Evolutionary conservation across 2,797 vertebrate species (phyloP).

Genomic region (Helarctos malayanus): DNA sequence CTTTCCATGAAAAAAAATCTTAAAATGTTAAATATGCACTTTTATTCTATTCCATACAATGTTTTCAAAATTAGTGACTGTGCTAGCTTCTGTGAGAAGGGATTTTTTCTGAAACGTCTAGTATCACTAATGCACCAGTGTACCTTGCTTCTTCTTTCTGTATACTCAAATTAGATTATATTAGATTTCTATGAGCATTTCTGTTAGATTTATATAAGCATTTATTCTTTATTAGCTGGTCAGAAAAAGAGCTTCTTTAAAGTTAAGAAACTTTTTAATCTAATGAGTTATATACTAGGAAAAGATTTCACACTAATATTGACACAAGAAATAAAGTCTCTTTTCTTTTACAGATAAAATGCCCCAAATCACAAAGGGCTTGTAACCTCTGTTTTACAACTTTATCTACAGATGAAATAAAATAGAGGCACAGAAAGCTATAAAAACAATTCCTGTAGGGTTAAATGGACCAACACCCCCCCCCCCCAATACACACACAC

Average conservation of each 20-base stretch:
- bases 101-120: not conserved
- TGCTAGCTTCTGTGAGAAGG: not conserved
- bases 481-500: not conserved
- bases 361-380: not conserved
- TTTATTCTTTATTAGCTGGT: not conserved
- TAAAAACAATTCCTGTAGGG: not conserved
- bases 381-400: not conserved
- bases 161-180: not conserved
- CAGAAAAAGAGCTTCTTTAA: not conserved
- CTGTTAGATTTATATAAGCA: not conserved
- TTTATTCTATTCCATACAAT: not conserved
- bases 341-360: conserved; percentile 3
- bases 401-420: not conserved
- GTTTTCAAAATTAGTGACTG: not conserved
- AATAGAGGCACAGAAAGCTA: not conserved
- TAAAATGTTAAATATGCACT: not conserved
- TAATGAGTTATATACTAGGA: not conserved
- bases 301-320: not conserved
- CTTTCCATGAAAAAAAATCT: not conserved
- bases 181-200: not conserved
- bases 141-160: not conserved
- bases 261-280: conserved; percentile 21
- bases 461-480: not conserved
- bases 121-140: not conserved
- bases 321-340: not conserved